phyloP scores from a whole-genome alignment of 2,113 vertebrate genomes.

The Poeciliopsis prolifica region DNA sequence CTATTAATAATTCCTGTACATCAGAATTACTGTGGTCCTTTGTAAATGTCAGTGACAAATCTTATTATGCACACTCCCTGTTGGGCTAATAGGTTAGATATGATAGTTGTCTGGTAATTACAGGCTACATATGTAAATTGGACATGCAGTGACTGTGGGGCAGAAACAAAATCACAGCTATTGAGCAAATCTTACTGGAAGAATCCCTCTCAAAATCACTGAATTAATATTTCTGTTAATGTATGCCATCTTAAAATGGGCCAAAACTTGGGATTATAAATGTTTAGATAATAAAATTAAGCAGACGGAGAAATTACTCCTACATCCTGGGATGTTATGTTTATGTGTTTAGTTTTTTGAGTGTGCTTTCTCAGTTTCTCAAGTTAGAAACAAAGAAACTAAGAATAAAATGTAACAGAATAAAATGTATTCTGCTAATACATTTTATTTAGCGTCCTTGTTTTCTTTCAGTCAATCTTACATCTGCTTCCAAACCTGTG shows the following conservation, averaged over 20 bases:
- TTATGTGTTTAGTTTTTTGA: neutral
- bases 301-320: no score
- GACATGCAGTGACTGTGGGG: slow-evolving; percentile 20
- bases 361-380: neutral
- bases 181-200: neutral
- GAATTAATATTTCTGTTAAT: no score
- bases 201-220: neutral
- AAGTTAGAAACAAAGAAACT: neutral
- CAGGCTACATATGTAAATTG: slow-evolving; percentile 6
- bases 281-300: no score
- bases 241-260: no score
- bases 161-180: slow-evolving; percentile 8
- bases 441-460: neutral
- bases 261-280: no score
- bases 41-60: slow-evolving; percentile 41
- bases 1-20: slow-evolving; percentile 37
- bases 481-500: neutral
- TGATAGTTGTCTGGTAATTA: slow-evolving; percentile 33
- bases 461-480: neutral
- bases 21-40: slow-evolving; percentile 36
- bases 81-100: slow-evolving; percentile 25
- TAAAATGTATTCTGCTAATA: no score
- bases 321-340: neutral
- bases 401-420: no score
- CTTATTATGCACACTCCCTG: slow-evolving; percentile 18